phyloP scores from a whole-genome alignment of 1,140 invertebrate species.

The Cydia fagiglandana region DNA sequence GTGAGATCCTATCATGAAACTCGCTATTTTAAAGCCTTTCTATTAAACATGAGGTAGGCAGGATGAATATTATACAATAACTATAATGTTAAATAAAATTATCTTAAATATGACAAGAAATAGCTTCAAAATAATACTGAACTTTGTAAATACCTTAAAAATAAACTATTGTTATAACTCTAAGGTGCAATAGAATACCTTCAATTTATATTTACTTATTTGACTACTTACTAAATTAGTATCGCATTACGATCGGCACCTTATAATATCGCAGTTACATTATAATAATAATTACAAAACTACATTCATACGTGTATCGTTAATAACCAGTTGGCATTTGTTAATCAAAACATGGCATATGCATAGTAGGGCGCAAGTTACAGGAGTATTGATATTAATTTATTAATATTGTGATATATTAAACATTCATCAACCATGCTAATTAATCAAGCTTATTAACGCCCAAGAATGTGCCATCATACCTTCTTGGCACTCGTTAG shows the following conservation, averaged over 20 bases:
- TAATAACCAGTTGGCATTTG: constrained; percentile 13
- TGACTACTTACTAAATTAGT: neutral
- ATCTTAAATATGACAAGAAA: too few species aligned
- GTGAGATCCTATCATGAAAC: too few species aligned
- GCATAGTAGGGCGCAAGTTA: neutral
- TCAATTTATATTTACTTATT: neutral
- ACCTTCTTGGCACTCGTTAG: neutral
- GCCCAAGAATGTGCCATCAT: neutral
- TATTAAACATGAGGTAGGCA: too few species aligned
- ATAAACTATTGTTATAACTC: too few species aligned
- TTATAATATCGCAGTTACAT: neutral
- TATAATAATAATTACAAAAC: neutral
- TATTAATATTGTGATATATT: neutral
- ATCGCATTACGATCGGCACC: neutral
- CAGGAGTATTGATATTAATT: neutral
- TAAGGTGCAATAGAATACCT: too few species aligned
- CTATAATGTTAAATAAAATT: too few species aligned
- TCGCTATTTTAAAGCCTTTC: too few species aligned
- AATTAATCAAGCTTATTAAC: constrained; percentile 3
- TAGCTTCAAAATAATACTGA: too few species aligned
- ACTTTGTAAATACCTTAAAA: too few species aligned
- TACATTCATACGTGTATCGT: neutral
- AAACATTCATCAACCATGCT: neutral
- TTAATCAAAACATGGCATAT: constrained; percentile 10
- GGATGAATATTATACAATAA: too few species aligned